These are phyloP conservation scores for Vespertilio murinus DNA, from an alignment of 2,797 vertebrate genomes.

Conservation along the genomic window DNA sequence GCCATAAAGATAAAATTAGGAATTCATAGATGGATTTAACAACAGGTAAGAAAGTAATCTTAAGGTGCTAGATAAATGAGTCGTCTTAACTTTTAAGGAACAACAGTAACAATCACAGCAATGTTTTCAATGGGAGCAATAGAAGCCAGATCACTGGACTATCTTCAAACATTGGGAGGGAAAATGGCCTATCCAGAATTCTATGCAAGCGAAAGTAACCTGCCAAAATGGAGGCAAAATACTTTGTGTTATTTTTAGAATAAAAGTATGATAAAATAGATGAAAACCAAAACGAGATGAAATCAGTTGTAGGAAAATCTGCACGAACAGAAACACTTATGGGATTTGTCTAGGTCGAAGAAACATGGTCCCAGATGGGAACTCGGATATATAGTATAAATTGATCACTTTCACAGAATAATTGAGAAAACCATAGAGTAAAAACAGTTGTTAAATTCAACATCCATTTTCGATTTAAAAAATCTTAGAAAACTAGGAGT, in stretches of 20 bases:
- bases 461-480: neutral
- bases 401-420: neutral
- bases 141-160: neutral
- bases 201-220: neutral
- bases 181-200: neutral
- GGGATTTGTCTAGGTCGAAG: neutral
- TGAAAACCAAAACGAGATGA: neutral
- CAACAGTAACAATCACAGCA: neutral
- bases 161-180: neutral
- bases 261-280: neutral
- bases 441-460: constrained; percentile 19
- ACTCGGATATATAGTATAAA: neutral
- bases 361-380: neutral
- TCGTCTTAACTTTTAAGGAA: neutral
- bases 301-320: neutral
- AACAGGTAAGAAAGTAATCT: neutral
- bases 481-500: neutral
- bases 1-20: neutral
- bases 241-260: neutral
- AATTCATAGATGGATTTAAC: neutral
- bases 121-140: neutral
- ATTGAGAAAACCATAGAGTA: neutral
- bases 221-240: neutral
- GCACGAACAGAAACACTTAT: neutral
- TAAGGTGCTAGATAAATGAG: neutral